Base-by-base conservation (phyloP, 2,888 invertebrate species). In the Strigamia crassipes region DNA sequence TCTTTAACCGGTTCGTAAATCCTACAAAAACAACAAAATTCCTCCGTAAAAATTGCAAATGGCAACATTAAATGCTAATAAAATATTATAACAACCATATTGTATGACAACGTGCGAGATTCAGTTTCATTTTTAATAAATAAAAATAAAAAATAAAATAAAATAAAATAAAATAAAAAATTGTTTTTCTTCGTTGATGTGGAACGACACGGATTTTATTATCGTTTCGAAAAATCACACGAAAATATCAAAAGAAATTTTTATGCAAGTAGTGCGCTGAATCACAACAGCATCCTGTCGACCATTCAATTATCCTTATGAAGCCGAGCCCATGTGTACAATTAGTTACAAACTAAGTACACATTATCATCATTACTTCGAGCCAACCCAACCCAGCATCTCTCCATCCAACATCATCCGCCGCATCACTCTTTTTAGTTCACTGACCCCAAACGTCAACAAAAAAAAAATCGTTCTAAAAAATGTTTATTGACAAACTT, bases 1-100 rank as follows among this genome's bases (percentile, higher is more conserved):
- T 81, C 81, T 78, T 78, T 81, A 18, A 78, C 42, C 15, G 81
- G 41, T 41, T 41, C 78, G 21, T 77, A 27, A 81, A 38, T 41
- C 12, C 81, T 81, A 61, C 27, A 66, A 73, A 73, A 18, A 51
- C 31, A 79, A 51, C 18, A 51, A 51, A 51, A 38, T 38, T 38
- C 38, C 51, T 6, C 6, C 15, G 51, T 15, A 51, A 51, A 51
- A 18, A 18, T 18, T 3, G 8, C 27, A 73, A 27, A 73, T 13
- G 13, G 6, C 31, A 3, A 27, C n/a, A n/a, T 41, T 79, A 41
- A 79, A 79, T 21, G 13, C 27, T 15, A 51, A 73, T 73, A 73
- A 73, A 73, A 31, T n/a, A 9, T 80, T 80, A 27, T n/a, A 42
- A 80, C 21, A 42, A 2, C 42, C 6, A 12, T 21, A 41, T n/a